These are phyloP conservation scores for Varanus komodoensis DNA, from an alignment of 2,113 vertebrate genomes.

Conservation along the genomic window DNA sequence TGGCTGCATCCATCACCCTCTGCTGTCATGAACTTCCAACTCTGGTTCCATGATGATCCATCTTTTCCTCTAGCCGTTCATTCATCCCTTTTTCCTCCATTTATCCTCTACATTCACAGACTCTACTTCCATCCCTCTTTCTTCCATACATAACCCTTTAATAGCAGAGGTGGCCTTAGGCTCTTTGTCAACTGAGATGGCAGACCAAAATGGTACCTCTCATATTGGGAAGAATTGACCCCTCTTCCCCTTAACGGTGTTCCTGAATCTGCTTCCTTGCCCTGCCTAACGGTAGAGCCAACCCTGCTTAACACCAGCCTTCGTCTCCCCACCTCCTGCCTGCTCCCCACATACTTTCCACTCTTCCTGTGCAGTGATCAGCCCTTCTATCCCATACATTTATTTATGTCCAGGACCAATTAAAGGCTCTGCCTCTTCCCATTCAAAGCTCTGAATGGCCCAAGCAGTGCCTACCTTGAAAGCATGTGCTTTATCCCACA, in stretches of 20 bases:
- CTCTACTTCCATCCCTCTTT: not conserved
- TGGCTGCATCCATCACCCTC: not conserved
- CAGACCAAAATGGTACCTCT: conserved; percentile 15
- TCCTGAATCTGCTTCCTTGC: not conserved
- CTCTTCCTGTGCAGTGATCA: not conserved
- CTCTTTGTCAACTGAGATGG: not conserved
- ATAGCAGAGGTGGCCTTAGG: not conserved
- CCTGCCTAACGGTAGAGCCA: not conserved
- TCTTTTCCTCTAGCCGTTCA: not conserved
- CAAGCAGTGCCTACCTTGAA: not conserved
- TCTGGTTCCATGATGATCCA: not conserved
- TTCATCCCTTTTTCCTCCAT: not conserved
- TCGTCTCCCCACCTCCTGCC: not conserved
- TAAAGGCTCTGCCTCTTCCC: not conserved
- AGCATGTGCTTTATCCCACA: not conserved
- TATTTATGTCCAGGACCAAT: not conserved
- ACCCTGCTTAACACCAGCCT: not conserved
- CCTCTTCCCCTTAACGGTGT: conserved; percentile 5
- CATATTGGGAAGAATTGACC: conserved; percentile 2
- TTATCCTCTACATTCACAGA: not conserved
- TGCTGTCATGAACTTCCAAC: not conserved
- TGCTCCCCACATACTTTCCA: not conserved
- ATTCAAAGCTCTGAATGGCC: not conserved
- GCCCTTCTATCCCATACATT: not conserved
- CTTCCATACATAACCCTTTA: not conserved